A percentile compares a stretch with the other conserved stretches of the same genome.
phyloP scores from a whole-genome alignment of 1,140 invertebrate species.

The Anadara kagoshimensis region DNA sequence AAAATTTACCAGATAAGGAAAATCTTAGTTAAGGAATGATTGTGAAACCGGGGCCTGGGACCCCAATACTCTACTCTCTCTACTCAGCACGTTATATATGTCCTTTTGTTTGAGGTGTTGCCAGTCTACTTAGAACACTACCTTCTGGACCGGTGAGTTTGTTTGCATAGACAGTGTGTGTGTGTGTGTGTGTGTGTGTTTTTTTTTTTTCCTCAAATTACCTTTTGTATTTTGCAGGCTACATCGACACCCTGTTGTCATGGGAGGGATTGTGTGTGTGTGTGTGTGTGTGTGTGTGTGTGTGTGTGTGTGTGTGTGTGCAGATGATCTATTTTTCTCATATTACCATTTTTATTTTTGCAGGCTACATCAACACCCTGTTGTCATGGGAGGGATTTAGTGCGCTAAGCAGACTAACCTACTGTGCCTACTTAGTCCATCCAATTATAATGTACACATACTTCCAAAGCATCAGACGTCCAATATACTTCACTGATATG shows the following conservation, averaged over 20 bases:
- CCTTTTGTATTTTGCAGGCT: not conserved
- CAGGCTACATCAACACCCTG: constrained; percentile 80
- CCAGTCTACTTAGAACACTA: no score
- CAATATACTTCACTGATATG: constrained; percentile 12
- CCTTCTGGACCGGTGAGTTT: no score
- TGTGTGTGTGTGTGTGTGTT: no score
- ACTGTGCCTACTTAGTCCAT: constrained; percentile 92
- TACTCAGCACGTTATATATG: no score
- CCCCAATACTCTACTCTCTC: no score
- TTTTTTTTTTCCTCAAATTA: no score
- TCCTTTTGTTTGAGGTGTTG: no score
- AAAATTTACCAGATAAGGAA: no score
- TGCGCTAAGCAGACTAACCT: constrained; percentile 90
- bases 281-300: not conserved
- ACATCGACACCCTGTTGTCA: not conserved
- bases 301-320: not conserved
- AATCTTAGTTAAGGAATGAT: no score
- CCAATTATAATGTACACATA: constrained; percentile 60
- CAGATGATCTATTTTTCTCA: not conserved
- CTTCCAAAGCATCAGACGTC: not conserved
- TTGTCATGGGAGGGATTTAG: constrained; percentile 86
- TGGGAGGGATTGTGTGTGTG: not conserved
- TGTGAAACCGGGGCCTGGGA: no score
- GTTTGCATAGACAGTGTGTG: no score
- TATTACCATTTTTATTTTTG: constrained; percentile 16